A percentile compares a stretch with the other conserved stretches of the same genome.
Conservation (phyloP, 30 jellyfish, hydroid and myxozoan genomes). For the Haliclystus octoradiatus region DNA sequence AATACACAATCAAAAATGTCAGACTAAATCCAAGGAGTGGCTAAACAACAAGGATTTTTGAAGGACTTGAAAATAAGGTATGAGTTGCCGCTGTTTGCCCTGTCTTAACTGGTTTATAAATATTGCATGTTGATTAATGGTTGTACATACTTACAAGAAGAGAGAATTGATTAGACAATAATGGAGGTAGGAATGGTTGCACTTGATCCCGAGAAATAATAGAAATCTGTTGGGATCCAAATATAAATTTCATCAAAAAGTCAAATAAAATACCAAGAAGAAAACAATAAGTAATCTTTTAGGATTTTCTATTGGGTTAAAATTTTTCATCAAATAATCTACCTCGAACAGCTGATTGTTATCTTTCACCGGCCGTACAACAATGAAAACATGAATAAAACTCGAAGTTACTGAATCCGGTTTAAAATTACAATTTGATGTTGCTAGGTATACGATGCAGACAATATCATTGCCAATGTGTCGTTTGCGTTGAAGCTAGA, state of each 20-base stretch:
- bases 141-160: slow-evolving; percentile 43
- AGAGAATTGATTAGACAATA: slow-evolving; percentile 39
- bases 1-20: too few relatives aligned
- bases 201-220: slow-evolving; percentile 74
- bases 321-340: too few relatives aligned
- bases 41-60: too few relatives aligned
- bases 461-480: slow-evolving; percentile 96
- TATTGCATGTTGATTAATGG: too few relatives aligned
- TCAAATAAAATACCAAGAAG: not conserved
- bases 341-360: not conserved
- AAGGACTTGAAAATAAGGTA: too few relatives aligned
- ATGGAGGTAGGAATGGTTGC: slow-evolving; percentile 83
- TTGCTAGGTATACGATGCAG: slow-evolving; percentile 71
- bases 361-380: slow-evolving; percentile 35
- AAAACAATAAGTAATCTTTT: too few relatives aligned
- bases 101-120: too few relatives aligned
- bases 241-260: not conserved
- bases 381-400: slow-evolving; percentile 49
- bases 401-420: slow-evolving; percentile 67
- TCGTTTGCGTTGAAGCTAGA: slow-evolving; percentile 82
- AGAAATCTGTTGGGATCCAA: slow-evolving; percentile 36
- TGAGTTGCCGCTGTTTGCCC: too few relatives aligned
- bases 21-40: too few relatives aligned
- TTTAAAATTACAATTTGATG: slow-evolving; percentile 54
- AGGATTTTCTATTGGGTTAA: too few relatives aligned